Evolutionary conservation across 2,797 vertebrate species (phyloP).

Genomic region (Pantherophis vulpinus): DNA sequence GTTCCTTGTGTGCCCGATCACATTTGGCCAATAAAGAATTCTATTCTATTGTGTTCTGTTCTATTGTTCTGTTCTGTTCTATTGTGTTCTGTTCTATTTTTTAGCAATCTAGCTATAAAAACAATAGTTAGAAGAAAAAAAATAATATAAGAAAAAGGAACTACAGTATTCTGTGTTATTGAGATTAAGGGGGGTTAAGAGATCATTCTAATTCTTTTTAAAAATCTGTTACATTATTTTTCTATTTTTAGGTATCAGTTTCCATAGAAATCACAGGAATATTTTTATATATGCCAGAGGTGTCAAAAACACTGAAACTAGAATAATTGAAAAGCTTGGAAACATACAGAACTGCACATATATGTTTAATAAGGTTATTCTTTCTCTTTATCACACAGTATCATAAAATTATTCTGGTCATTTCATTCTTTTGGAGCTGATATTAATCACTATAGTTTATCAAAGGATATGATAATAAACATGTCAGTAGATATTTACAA

Average conservation of each 20-base stretch:
- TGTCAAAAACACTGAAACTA: neutral
- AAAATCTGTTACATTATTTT: neutral
- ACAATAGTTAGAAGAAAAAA: neutral
- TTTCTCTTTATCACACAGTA: neutral
- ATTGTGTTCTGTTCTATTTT: no score
- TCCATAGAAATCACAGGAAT: neutral
- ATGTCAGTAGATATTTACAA: neutral
- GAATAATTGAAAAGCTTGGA: neutral
- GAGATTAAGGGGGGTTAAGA: slow-evolving; percentile 35
- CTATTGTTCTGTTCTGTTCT: no score
- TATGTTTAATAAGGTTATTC: neutral
- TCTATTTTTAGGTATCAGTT: neutral
- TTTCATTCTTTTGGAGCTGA: neutral
- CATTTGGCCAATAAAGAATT: no score
- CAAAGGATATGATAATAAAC: slow-evolving; percentile 6
- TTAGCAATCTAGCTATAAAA: neutral
- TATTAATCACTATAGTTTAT: neutral
- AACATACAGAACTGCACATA: neutral
- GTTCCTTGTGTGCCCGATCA: no score
- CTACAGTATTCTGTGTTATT: slow-evolving; percentile 24
- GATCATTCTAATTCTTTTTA: neutral
- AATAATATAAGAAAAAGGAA: neutral
- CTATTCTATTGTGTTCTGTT: no score
- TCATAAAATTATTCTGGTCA: neutral
- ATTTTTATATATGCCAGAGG: neutral